Base-by-base conservation (phyloP, 2,888 invertebrate genomes). In the Amphipoea lucens region DNA sequence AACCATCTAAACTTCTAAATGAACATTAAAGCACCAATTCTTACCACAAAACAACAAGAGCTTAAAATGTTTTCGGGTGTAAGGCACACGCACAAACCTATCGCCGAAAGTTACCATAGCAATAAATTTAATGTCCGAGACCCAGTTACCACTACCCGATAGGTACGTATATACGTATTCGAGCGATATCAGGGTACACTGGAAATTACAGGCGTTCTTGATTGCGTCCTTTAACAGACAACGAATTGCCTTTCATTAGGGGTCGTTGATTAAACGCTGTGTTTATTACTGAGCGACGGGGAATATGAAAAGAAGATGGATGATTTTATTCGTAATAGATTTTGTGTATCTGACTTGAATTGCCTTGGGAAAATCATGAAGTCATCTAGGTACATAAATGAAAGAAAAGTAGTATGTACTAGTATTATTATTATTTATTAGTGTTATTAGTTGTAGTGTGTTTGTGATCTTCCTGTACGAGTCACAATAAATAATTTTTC, bases 241-340 rank as follows among this genome's bases (percentile, higher is more conserved):
- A 93, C 91, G 90, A 92, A 94, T 94, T 92, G 93, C 92, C 92
- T 94, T 93, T 93, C 93, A 94, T 94, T 94, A 93, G 84, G 86
- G 89, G 73, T 81, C 92, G 92, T 90, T 94, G 92, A 94, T 94
- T 94, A 93, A 92, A 92, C 86, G 88, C 76, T 73, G 76, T 84
- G 88, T 48, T 84, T 87, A 90, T 90, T 87, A 89, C 88, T 74
- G 85, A n/a, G 45, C 29, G 36, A 66, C 40, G 69, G 20, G 14
- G 63, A 63, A 45, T 68, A 57, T 63, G 29, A 12, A 40, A 66
- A 60, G 29, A 72, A 42, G 1, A 62, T 57, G 4, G 14, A 48
- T 68, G 0, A 3, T 77, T 57, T 57, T 57, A 5, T 57, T 42
- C 69, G 17, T 9, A 60, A 29, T 42, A 51, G 1, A 29, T 29